Conservation (phyloP, 2,113 vertebrate species). For the Loxodonta africana region DNA sequence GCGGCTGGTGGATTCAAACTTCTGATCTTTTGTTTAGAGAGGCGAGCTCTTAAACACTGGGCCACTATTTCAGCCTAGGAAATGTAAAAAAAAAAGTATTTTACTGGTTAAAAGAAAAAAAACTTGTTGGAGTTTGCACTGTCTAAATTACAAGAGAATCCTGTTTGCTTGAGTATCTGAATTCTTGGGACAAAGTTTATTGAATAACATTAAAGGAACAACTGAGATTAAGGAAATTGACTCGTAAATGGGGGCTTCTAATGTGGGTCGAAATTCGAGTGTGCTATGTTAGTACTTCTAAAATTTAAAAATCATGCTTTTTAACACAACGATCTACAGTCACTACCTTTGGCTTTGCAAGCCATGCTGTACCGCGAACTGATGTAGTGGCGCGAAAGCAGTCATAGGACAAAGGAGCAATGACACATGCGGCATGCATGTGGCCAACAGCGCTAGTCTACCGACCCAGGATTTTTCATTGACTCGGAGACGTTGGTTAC, state of each 20-base stretch:
- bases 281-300: background rate
- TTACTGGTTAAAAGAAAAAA: background rate
- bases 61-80: background rate
- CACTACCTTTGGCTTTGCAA: too few relatives aligned
- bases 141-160: too few relatives aligned
- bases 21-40: too few relatives aligned
- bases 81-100: background rate
- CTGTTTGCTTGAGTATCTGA: too few relatives aligned
- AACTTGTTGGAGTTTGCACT: background rate
- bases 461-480: too few relatives aligned
- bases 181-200: background rate
- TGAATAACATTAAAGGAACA: background rate
- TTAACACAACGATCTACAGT: background rate
- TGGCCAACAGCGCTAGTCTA: too few relatives aligned
- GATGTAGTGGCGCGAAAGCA: background rate
- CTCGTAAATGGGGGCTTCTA: rapidly evolving
- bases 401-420: too few relatives aligned
- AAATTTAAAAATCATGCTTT: rapidly evolving
- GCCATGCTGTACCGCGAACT: background rate
- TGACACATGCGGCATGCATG: too few relatives aligned
- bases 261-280: rapidly evolving
- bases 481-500: too few relatives aligned
- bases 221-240: background rate
- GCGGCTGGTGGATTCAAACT: too few relatives aligned
- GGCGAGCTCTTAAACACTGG: too few relatives aligned